Conservation (phyloP, 2,888 invertebrate species). For the Emmelina monodactyla region DNA sequence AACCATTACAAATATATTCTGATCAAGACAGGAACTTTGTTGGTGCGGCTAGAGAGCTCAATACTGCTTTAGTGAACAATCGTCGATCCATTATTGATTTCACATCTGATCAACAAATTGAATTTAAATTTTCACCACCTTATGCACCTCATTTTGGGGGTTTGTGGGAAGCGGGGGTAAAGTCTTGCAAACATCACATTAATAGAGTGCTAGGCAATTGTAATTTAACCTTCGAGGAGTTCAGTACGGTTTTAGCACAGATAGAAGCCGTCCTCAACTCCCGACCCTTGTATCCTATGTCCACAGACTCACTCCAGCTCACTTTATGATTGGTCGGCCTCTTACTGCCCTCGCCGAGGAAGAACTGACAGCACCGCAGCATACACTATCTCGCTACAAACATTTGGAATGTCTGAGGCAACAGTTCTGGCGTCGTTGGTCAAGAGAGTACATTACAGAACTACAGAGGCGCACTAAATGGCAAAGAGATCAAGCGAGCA, state of each 20-base stretch:
- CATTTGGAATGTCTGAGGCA: conserved; percentile 14
- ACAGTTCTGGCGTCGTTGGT: conserved; percentile 18
- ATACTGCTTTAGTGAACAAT: not conserved
- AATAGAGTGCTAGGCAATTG: conserved; percentile 10
- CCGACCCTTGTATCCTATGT: conserved; percentile 10
- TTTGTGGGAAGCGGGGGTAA: conserved; percentile 4
- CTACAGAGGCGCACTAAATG: conserved; percentile 21
- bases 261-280: conserved; percentile 13
- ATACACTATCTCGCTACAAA: no score
- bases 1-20: conserved; percentile 12
- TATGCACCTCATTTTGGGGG: conserved; percentile 6
- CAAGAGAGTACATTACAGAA: conserved; percentile 15
- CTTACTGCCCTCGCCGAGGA: no score
- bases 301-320: conserved; percentile 12
- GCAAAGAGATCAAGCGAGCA: conserved; percentile 7
- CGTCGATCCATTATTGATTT: not conserved
- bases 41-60: no score
- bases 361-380: no score
- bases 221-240: conserved; percentile 13
- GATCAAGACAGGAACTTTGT: no score
- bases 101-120: not conserved
- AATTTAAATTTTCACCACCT: conserved; percentile 6
- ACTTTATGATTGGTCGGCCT: conserved; percentile 13
- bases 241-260: conserved; percentile 11
- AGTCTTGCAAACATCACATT: conserved; percentile 6